Evolutionary conservation across 1,140 invertebrate species (phyloP), one percentile per base, ranked within the genome.

Genomic region (Rhynchophorus ferrugineus): DNA sequence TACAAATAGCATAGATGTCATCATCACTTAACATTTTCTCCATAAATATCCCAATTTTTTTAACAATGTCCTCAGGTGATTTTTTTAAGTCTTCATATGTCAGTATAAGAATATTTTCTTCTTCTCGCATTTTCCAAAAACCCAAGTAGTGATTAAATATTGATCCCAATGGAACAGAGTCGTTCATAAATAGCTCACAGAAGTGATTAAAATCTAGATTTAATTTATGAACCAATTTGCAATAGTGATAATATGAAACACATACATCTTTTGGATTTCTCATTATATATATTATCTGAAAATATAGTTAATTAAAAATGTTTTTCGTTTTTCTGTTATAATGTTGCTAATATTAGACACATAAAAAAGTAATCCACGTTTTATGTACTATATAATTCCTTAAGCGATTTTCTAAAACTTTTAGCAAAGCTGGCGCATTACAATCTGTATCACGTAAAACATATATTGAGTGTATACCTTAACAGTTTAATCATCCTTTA

Each of bases 201-300:
- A 91, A 93, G 7, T 89, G 82, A n/a, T 88, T 80, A 60, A 94
- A 88, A 1, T 77, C 75, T 0, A 82, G 82, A 48, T 80, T 80
- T 0, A 87, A 69, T 6, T 79, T 75, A 55, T 88, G 82, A 11
- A 90, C 74, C n/a, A 83, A 59, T 58, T 72, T 78, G 58, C 80
- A 83, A 63, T 94, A 93, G 68, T 95, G 84, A 66, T 87, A 96
- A 65, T 87, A 94, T 0, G 91, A 95, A 0, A 97, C 91, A 38
- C 88, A 87, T 51, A 87, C 82, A 65, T 98, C 94, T 70, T 96
- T 97, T 1, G 94, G 91, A 73, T 97, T 95, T 39, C 95, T 78
- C 0, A 87, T 79, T 1, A 91, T 81, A 66, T 96, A 97, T 39
- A 97, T 84, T 1, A 95, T 82, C 85, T 94, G 69, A 38, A 69